Percentiles rank a stretch among this genome's conserved stretches.
Evolutionary conservation across 2,888 invertebrate genomes (phyloP).

Genomic region (Minunthozetes semirufus): DNA sequence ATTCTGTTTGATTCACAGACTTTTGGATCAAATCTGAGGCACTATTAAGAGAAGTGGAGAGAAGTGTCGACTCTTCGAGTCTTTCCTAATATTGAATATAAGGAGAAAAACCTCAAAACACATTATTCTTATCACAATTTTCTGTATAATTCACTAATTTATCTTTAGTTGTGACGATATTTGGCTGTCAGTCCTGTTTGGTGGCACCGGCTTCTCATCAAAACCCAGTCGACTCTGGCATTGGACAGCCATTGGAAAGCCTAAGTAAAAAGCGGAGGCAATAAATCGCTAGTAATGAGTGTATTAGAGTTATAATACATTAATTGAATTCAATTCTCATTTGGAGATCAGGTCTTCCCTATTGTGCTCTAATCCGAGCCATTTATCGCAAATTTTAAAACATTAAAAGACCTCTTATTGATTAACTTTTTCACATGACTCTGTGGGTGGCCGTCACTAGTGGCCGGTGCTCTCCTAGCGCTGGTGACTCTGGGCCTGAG

Average conservation of each 20-base stretch:
- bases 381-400: conserved; percentile 5
- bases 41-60: too few species aligned
- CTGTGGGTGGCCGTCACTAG: not conserved
- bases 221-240: not conserved
- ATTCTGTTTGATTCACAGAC: too few species aligned
- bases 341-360: not conserved
- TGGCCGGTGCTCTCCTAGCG: not conserved
- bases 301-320: not conserved
- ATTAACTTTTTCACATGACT: conserved; percentile 9
- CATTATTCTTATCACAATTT: too few species aligned
- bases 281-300: not conserved
- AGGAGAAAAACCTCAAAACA: too few species aligned
- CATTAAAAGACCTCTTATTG: not conserved
- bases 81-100: too few species aligned
- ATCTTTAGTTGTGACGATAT: too few species aligned
- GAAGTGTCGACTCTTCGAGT: too few species aligned
- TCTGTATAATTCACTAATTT: too few species aligned
- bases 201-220: not conserved
- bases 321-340: not conserved
- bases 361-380: not conserved
- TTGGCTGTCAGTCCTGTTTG: not conserved
- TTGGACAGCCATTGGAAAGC: not conserved
- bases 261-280: not conserved
- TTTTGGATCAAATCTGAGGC: too few species aligned
- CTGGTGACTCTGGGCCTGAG: not conserved